phyloP scores from a whole-genome alignment of 2,113 vertebrate genomes.

The Oncorhynchus tshawytscha region DNA sequence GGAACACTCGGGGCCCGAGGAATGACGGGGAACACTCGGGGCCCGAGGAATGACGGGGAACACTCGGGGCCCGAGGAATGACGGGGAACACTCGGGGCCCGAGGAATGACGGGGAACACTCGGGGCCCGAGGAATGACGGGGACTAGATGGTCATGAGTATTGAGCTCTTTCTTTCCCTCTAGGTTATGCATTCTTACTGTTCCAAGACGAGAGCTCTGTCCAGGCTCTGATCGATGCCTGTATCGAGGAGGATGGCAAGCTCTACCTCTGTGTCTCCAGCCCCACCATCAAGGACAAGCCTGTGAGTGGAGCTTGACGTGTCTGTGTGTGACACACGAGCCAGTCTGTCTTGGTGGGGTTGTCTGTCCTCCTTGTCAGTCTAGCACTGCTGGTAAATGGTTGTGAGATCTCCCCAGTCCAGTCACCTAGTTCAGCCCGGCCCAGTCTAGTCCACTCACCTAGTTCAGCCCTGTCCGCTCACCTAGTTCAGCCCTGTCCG shows the following conservation, averaged over 20 bases:
- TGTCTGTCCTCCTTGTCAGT: neutral
- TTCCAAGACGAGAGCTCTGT: slow-evolving; percentile 99
- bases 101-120: neutral
- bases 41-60: neutral
- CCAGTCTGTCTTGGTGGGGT: no score
- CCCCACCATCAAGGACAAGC: slow-evolving; percentile 99
- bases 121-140: neutral
- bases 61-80: no score
- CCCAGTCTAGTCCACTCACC: no score
- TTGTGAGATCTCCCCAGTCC: neutral
- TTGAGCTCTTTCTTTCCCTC: slow-evolving; percentile 21
- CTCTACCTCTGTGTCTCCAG: slow-evolving; percentile 98
- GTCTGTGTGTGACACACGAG: no score
- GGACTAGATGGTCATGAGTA: neutral
- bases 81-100: no score
- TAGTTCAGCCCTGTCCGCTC: no score
- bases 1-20: no score
- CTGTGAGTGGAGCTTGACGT: slow-evolving; percentile 83
- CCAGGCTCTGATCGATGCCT: slow-evolving; percentile 96
- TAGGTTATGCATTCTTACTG: slow-evolving; percentile 97
- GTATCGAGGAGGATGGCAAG: slow-evolving; percentile 98
- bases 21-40: neutral
- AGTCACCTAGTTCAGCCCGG: no score
- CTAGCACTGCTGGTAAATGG: neutral
- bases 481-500: no score